A percentile compares a stretch with the other conserved stretches of the same genome.
Conservation (phyloP, 2,888 invertebrate species). For the Imbricaverruca yamaguchii region DNA sequence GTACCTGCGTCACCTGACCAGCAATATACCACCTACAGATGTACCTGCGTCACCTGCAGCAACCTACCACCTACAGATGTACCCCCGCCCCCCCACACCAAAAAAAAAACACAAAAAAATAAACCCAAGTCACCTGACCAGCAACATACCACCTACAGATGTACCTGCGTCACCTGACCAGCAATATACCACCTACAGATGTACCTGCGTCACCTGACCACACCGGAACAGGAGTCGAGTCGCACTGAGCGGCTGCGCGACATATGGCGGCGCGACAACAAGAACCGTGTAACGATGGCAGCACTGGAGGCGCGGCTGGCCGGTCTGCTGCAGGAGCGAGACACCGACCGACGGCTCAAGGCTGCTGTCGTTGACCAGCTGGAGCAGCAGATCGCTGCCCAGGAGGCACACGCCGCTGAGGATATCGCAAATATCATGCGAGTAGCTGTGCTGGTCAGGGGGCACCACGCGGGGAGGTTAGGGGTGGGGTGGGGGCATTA, state of each 20-base stretch:
- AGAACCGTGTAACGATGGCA: not conserved
- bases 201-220: constrained; percentile 9
- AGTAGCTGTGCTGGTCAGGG: too few species aligned
- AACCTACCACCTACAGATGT: too few species aligned
- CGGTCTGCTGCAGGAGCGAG: not conserved
- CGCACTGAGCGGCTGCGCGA: not conserved
- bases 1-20: too few species aligned
- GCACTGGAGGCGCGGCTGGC: not conserved
- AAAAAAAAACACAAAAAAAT: too few species aligned
- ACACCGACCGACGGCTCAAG: not conserved
- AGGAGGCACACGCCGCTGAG: not conserved
- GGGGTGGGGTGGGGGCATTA: too few species aligned
- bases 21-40: too few species aligned
- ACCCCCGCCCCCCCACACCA: too few species aligned
- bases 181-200: not conserved
- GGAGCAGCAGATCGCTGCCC: not conserved
- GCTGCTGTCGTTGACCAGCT: not conserved
- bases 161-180: not conserved
- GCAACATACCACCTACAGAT: too few species aligned
- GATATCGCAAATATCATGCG: not conserved
- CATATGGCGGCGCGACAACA: constrained; percentile 6
- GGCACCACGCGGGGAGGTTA: too few species aligned
- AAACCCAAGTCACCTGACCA: too few species aligned
- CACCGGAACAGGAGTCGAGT: not conserved
- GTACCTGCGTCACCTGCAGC: too few species aligned